Evolutionary conservation across 2,113 vertebrate genomes (phyloP), one percentile per base, ranked within the genome.

Genomic region (Cacatua alba): DNA sequence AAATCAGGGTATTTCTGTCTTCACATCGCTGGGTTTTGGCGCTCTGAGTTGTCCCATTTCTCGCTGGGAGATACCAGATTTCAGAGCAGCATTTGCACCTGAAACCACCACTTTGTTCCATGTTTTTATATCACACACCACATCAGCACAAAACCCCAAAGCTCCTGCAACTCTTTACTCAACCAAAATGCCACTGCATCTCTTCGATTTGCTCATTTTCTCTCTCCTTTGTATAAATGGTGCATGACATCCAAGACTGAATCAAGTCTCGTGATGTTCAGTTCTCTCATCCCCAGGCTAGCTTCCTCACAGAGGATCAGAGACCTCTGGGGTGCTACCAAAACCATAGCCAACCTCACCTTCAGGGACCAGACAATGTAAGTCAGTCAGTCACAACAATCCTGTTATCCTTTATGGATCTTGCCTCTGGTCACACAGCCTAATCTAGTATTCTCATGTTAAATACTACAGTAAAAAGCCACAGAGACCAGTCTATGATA

Each of bases 241-340:
- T 51, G 37, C 0, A 0, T 52, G 60, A 82, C 0, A 0, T 17
- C 37, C 49, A 72, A 88, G 77, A 33, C 19, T 25, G 39, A 83
- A 57, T 0, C 3, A 31, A 68, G 57, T 33, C 44, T 49, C 1
- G 0, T 31, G 53, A 49, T 0, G 0, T n/a, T 84, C 43, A 20
- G 37, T 28, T 64, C 60, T 35, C 52, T 46, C 46, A 82, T 21
- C 25, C n/a, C 39, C 80, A 48, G 31, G 28, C 7, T 31, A 39
- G 10, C 7, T 24, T 43, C 62, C 65, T 74, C 4, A 0, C 21
- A 28, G 60, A 57, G 43, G 46, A 13, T 6, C 55, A 70, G 51
- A 46, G 55, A 71, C 20, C 8, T 1, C 21, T 18, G 39, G 13
- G 39, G n/a, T 64, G 72, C 60, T 53, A 35, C 49, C 7, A 9